phyloP scores from a whole-genome alignment of 2,888 invertebrate genomes.

The Coleophora flavipennella region DNA sequence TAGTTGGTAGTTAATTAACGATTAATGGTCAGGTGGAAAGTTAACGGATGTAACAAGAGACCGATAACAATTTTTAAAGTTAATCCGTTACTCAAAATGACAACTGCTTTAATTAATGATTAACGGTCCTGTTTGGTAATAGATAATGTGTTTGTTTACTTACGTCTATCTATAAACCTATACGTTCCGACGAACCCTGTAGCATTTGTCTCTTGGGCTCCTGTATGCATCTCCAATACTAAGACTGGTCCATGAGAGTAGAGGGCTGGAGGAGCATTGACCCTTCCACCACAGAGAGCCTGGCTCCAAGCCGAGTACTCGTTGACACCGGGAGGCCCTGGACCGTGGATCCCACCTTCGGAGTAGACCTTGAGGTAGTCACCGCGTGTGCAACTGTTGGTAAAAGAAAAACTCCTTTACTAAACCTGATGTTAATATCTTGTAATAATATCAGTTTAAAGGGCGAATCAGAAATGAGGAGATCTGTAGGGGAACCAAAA shows the following conservation, averaged over 20 bases:
- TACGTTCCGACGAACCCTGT: constrained; percentile 84
- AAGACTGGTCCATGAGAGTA: constrained; percentile 83
- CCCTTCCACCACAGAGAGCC: constrained; percentile 79
- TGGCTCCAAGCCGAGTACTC: constrained; percentile 85
- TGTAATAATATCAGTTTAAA: too few species aligned
- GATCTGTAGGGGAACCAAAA: too few species aligned
- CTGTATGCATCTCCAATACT: constrained; percentile 80
- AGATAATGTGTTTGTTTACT: constrained; percentile 53
- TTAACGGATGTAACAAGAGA: too few species aligned
- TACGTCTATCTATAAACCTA: constrained; percentile 83
- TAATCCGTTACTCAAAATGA: too few species aligned
- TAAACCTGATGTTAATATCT: neutral
- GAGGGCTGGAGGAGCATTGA: constrained; percentile 79
- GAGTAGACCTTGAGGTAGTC: constrained; percentile 86
- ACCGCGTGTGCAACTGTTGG: constrained; percentile 79
- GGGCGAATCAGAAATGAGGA: too few species aligned
- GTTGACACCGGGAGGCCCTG: constrained; percentile 79
- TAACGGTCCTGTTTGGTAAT: too few species aligned
- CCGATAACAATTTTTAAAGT: too few species aligned
- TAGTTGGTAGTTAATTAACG: too few species aligned
- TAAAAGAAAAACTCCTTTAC: constrained; percentile 9
- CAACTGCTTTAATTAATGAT: too few species aligned
- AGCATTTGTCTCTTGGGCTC: constrained; percentile 59
- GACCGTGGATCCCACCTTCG: constrained; percentile 80
- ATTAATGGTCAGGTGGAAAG: too few species aligned